These are phyloP conservation scores for Lutjanus erythropterus DNA, from an alignment of 2,113 vertebrate genomes.

Conservation along the genomic window DNA sequence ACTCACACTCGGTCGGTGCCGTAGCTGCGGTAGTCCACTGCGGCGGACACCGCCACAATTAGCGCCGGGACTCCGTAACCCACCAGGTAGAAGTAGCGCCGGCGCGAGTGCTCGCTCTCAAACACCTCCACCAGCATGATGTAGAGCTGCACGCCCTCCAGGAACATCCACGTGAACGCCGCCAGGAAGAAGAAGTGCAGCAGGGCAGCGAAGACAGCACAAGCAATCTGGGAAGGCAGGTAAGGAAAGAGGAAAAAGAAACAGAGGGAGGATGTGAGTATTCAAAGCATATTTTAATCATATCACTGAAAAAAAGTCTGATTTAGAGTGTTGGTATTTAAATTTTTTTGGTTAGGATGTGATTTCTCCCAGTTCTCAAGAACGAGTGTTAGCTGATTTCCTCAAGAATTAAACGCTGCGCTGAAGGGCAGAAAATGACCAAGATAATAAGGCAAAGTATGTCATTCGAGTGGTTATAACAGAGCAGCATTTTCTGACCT, in stretches of 20 bases:
- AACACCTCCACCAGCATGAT: constrained; percentile 99
- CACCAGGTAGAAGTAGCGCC: constrained; percentile 96
- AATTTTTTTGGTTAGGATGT: too few relatives aligned
- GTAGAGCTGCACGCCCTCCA: constrained; percentile 98
- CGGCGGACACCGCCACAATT: constrained; percentile 94
- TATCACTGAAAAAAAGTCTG: too few relatives aligned
- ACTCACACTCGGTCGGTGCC: constrained; percentile 98
- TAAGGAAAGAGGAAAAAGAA: background rate
- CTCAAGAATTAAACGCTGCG: constrained; percentile 2
- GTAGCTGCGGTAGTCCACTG: constrained; percentile 96
- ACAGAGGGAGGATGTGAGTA: background rate
- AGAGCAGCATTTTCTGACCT: constrained; percentile 56
- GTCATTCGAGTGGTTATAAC: constrained; percentile 16
- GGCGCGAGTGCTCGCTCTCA: constrained; percentile 95
- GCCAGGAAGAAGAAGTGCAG: constrained; percentile 99
- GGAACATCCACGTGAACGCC: constrained; percentile 99
- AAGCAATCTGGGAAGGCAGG: constrained; percentile 89
- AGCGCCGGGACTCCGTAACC: constrained; percentile 96
- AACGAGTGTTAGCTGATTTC: constrained; percentile 7
- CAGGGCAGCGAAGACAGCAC: constrained; percentile 95
- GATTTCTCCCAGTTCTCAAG: too few relatives aligned
- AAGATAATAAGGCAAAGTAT: background rate
- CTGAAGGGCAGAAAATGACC: background rate
- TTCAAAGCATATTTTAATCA: constrained; percentile 9
- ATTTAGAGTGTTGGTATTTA: too few relatives aligned